phyloP scores from a whole-genome alignment of 2,113 vertebrate genomes.

The Zingel zingel region DNA sequence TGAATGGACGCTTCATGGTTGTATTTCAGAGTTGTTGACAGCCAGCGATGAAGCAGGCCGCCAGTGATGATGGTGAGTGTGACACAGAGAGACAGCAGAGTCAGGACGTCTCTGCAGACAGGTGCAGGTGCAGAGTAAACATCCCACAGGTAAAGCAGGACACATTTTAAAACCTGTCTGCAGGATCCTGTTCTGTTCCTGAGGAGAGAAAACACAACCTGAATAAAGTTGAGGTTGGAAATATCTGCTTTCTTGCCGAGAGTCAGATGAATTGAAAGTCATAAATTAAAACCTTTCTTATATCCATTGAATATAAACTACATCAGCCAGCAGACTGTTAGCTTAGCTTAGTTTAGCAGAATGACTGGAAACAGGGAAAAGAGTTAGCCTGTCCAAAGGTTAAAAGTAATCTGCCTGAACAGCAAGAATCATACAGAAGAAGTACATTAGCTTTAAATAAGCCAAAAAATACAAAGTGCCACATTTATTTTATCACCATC shows the following conservation, averaged over 20 bases:
- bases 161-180: constrained; percentile 37
- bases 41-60: constrained; percentile 87
- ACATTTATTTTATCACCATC: too few relatives aligned
- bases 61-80: constrained; percentile 71
- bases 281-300: too few relatives aligned
- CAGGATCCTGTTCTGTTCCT: constrained; percentile 47
- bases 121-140: constrained; percentile 88
- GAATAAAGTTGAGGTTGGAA: not conserved
- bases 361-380: too few relatives aligned
- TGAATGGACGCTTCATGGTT: constrained; percentile 44
- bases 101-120: constrained; percentile 78
- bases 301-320: too few relatives aligned
- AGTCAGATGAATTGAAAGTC: not conserved
- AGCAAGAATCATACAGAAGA: too few relatives aligned
- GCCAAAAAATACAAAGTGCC: too few relatives aligned
- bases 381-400: too few relatives aligned
- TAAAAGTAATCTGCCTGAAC: too few relatives aligned
- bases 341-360: too few relatives aligned
- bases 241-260: not conserved
- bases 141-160: constrained; percentile 80
- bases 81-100: constrained; percentile 86
- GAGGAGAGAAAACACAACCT: constrained; percentile 14
- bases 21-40: constrained; percentile 85
- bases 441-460: too few relatives aligned
- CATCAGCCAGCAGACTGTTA: too few relatives aligned